Base-by-base conservation (phyloP, 1,140 invertebrate species). In the Eubasilissa regina region DNA sequence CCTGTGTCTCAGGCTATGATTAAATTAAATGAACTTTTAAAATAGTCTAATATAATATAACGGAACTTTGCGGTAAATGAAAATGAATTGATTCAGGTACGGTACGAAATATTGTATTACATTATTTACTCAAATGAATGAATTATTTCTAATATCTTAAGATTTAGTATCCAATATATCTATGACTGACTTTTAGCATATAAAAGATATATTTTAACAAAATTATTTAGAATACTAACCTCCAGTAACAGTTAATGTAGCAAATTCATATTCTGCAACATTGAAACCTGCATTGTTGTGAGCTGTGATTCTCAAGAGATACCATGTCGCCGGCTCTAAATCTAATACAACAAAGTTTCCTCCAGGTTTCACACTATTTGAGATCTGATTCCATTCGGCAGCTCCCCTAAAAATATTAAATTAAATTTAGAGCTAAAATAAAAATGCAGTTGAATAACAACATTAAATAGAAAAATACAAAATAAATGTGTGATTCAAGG, bases 201-300 rank as follows among this genome's bases (percentile, higher is more conserved):
- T 48, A 12, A 53, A 21, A 48, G 0, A 48, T 13, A 13, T 17
- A 53, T 56, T 51, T 58, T 80, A 21, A 56, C 77, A 80, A 78
- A 81, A 86, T 15, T 10, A 60, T 21, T 35, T 35, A 64, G 35
- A 35, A 64, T 47, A 84, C 84, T 90, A 92, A 97, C 96, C 95
- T 93, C 97, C 98, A 83, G 95, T 96, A 79, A 96, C 93, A 19
- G 97, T 98, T 9, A 99, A 91, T 12, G 98, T 99, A 15, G 96
- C 96, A 87, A 98, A 98, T 90, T 97, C 96, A 85, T 97, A 96
- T 92, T 98, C 95, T 60, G 95, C 95, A 45, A 98, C 96, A 21
- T 96, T 96, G 83, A 97, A 97, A 55, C 97, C 98, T 70, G 97
- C 97, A 85, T 98, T 98, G 85, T 98, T 99, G 87, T 98, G 96